These are phyloP conservation scores for Tetheella fluctuosa DNA, from an alignment of 2,888 invertebrate species.

Conservation along the genomic window DNA sequence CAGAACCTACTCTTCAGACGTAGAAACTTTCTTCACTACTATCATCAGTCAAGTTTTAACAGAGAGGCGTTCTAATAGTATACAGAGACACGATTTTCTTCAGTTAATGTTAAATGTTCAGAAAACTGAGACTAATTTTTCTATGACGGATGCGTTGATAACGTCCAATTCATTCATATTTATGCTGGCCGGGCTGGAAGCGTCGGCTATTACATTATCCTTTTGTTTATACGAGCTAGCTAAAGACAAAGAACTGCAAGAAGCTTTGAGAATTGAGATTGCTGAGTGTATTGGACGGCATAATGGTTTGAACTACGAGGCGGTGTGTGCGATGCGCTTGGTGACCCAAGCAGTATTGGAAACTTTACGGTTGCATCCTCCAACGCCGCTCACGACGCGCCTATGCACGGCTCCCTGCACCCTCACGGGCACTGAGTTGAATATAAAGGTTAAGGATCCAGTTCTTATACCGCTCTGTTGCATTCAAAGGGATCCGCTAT, in stretches of 20 bases:
- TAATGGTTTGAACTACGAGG: constrained; percentile 69
- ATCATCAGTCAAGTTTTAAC: constrained; percentile 72
- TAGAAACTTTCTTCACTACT: constrained; percentile 70
- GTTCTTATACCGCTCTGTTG: constrained; percentile 71
- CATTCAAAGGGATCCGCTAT: constrained; percentile 68
- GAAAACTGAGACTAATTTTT: constrained; percentile 59
- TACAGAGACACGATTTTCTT: constrained; percentile 70
- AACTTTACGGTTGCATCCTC: constrained; percentile 72
- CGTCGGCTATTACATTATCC: constrained; percentile 73
- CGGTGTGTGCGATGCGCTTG: constrained; percentile 67
- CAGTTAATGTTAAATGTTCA: constrained; percentile 79
- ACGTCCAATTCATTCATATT: constrained; percentile 81
- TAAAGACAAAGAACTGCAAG: constrained; percentile 68
- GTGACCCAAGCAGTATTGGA: constrained; percentile 63
- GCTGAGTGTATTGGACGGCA: constrained; percentile 56
- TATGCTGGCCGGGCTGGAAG: constrained; percentile 78
- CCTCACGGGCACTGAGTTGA: constrained; percentile 59
- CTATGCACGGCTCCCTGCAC: constrained; percentile 70
- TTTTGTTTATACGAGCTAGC: constrained; percentile 77
- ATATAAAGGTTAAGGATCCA: constrained; percentile 62
- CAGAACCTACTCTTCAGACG: constrained; percentile 68
- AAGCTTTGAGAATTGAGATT: constrained; percentile 63
- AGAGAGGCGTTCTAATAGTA: constrained; percentile 63
- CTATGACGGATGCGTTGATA: constrained; percentile 77
- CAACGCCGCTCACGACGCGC: constrained; percentile 73